These are phyloP conservation scores for Pogonomyrmex californicus DNA, from an alignment of 1,140 invertebrate species.

Conservation along the genomic window DNA sequence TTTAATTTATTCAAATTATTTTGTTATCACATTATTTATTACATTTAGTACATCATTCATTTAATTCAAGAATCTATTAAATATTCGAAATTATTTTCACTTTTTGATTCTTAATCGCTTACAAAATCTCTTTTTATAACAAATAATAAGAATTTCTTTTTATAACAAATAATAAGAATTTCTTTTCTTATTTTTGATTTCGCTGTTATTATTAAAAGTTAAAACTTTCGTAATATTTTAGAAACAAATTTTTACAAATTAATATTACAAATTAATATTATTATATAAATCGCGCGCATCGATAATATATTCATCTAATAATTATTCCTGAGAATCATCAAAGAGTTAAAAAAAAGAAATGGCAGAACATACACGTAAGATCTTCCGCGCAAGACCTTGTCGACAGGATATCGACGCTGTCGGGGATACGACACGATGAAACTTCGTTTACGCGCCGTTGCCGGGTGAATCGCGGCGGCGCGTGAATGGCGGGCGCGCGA, in stretches of 20 bases:
- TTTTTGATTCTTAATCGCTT: neutral
- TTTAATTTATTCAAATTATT: neutral
- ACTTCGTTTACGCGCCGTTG: conserved; percentile 53
- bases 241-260: neutral
- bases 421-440: neutral
- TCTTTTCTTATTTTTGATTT: neutral
- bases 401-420: conserved; percentile 12
- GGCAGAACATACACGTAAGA: neutral
- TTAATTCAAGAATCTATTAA: neutral
- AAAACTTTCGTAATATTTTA: neutral
- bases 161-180: neutral
- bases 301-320: neutral
- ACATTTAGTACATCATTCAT: neutral
- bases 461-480: conserved; percentile 17
- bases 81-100: neutral
- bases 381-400: neutral
- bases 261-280: neutral
- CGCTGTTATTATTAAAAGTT: neutral
- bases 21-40: neutral
- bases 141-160: neutral
- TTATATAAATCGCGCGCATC: neutral
- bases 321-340: neutral
- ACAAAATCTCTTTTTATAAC: neutral
- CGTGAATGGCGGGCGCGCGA: neutral
- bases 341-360: neutral